Evolutionary conservation across 2,113 vertebrate genomes (phyloP), one percentile per base, ranked within the genome.

Genomic region (Xerus inauris): DNA sequence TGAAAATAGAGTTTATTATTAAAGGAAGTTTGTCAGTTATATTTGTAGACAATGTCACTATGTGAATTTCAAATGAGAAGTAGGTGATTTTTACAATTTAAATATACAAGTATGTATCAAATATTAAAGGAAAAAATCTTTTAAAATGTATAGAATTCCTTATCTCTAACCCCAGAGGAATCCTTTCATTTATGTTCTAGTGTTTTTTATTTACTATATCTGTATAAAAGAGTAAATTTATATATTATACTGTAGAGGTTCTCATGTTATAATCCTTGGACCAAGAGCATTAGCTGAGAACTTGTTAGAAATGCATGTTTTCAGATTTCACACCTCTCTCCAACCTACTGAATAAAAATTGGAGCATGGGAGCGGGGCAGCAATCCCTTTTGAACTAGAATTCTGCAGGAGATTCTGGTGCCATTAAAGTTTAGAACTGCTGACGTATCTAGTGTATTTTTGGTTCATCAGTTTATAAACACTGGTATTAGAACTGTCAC

Each of bases 1-100:
- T 16, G 79, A 86, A 93, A 79, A n/a, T 87, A 28, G 24, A 67
- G 19, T 59, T 92, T 91, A 84, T 26, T 94, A 87, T 40, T 71
- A 73, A 90, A 67, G 40, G 17, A 87, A 42, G 6, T 57, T 64
- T 77, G 3, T 42, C 20, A 89, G 32, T 91, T 87, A 10, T 65
- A 72, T 89, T 92, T 86, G 54, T 94, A 76, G 24, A 64, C 24
- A 80, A 51, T 89, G 20, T 40, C 20, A 54, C 10, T 79, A 3
- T 57, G 69, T 94, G 40, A 91, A 73, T 88, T 85, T 88, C 32
- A 2, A 62, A 1, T 92, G 62, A 69, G n/a, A 83, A 77, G 72
- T 79, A 22, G 26, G 65, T 69, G 3, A 2, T 45, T 80, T 71
- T 57, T 65, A 51, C 0, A 82, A 9, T 75, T 51, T 73, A 49